Evolutionary conservation across 2,113 vertebrate species (phyloP).

Genomic region (Platanista minor): DNA sequence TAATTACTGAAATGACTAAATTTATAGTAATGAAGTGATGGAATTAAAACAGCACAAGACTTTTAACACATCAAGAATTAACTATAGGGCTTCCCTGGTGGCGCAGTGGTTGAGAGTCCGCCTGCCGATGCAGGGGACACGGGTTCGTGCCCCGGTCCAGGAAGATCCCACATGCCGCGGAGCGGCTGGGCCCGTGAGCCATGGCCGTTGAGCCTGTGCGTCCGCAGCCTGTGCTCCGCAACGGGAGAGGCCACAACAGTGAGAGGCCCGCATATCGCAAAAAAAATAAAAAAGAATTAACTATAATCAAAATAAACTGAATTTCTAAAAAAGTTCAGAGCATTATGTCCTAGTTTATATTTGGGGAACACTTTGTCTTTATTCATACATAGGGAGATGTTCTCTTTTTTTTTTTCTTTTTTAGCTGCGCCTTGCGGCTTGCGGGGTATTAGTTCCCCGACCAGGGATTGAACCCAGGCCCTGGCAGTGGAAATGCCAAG

Average conservation of each 20-base stretch:
- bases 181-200: too few relatives aligned
- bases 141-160: too few relatives aligned
- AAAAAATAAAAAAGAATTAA: too few relatives aligned
- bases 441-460: background rate
- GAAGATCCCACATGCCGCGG: too few relatives aligned
- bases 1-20: background rate
- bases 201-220: too few relatives aligned
- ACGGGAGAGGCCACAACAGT: too few relatives aligned
- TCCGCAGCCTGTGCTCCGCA: too few relatives aligned
- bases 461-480: background rate
- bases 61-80: slow-evolving; percentile 28
- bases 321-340: slow-evolving; percentile 16
- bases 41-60: background rate
- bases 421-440: background rate
- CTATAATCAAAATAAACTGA: background rate
- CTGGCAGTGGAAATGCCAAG: background rate
- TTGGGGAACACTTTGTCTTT: background rate
- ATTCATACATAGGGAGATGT: background rate
- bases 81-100: too few relatives aligned
- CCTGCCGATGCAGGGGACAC: too few relatives aligned
- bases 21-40: background rate
- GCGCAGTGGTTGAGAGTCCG: too few relatives aligned
- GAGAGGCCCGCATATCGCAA: too few relatives aligned
- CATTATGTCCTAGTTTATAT: background rate
- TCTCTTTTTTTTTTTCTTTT: background rate